phyloP scores from a whole-genome alignment of 2,888 invertebrate species.

The Cinara cedri region DNA sequence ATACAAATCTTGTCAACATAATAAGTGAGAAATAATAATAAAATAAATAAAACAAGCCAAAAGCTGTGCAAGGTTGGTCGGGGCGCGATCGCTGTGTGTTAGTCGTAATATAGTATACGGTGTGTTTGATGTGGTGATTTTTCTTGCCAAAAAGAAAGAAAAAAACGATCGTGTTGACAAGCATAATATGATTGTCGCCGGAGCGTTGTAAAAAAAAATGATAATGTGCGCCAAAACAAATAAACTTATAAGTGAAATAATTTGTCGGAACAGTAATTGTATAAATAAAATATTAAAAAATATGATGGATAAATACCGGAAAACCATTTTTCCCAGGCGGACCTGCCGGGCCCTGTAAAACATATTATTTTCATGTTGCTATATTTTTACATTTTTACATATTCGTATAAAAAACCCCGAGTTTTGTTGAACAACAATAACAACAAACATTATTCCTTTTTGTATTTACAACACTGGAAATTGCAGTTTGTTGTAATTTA shows the following conservation, averaged over 20 bases:
- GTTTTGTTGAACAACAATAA: not conserved
- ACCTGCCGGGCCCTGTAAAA: constrained; percentile 77
- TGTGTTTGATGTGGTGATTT: not conserved
- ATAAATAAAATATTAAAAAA: constrained; percentile 59
- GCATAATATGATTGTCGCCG: constrained; percentile 30
- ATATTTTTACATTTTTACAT: not conserved
- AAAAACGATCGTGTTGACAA: constrained; percentile 35
- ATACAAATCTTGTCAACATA: constrained; percentile 18
- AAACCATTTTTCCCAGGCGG: constrained; percentile 87
- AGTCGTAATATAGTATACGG: not conserved
- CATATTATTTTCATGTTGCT: constrained; percentile 37
- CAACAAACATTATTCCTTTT: not conserved
- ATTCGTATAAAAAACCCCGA: not conserved
- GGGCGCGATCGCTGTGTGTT: not conserved
- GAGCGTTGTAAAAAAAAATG: constrained; percentile 8
- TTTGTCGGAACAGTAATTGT: not conserved
- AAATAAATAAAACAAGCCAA: constrained; percentile 31
- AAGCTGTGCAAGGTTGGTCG: constrained; percentile 17
- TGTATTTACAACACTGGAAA: constrained; percentile 29
- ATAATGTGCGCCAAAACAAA: constrained; percentile 44
- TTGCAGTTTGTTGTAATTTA: constrained; percentile 8
- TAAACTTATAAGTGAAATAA: constrained; percentile 10
- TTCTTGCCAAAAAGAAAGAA: constrained; percentile 19
- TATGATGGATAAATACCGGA: constrained; percentile 71
- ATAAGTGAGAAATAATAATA: not conserved